Base-by-base conservation (phyloP, 2,113 vertebrate genomes). In the Agelaius phoeniceus region DNA sequence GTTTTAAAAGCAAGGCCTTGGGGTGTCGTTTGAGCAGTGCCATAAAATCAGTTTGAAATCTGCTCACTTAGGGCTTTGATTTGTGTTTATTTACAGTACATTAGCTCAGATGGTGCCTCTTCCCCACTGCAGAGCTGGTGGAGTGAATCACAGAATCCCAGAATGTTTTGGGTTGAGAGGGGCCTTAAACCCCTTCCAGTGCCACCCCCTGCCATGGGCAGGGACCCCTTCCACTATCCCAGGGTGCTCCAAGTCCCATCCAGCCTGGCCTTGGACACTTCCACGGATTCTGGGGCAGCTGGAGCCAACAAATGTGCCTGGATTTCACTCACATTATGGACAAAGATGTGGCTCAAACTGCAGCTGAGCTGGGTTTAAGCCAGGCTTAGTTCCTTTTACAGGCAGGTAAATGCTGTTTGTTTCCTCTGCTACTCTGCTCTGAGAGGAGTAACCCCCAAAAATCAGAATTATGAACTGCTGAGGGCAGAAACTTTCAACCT, bases 61-160 rank as follows among this genome's bases (percentile, higher is more conserved):
- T 57, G 59, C 92, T 94, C 63, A 21, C 58, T 85, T 65, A 57
- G 46, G 78, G 51, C 58, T 73, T 37, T 90, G 78, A 79, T 91
- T 88, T 89, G 80, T 79, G 88, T 93, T 89, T 79, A 33, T 94
- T 92, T 46, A 16, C 79, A 46, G 67, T 11, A 2, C 66, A 6
- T 52, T 28, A 31, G 71, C 72, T 95, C 84, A 62, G 71, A 65
- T 37, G 71, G 74, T 44, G 89, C 51, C 68, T 91, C 55, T 49
- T 43, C 68, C 20, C n/a, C 68, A 17, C 87, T 9, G 69, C 61
- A 18, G 87, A 62, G 61, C 80, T 88, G 96, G 22, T 26, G 44
- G 76, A 55, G 37, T 1, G 33, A 84, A 35, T 27, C 24, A 1
- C 12, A 55, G 71, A 27, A 46, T 35, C 41, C 39, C 35, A 20